phyloP scores from a whole-genome alignment of 2,113 vertebrate genomes.

The Mastomys natalensis region DNA sequence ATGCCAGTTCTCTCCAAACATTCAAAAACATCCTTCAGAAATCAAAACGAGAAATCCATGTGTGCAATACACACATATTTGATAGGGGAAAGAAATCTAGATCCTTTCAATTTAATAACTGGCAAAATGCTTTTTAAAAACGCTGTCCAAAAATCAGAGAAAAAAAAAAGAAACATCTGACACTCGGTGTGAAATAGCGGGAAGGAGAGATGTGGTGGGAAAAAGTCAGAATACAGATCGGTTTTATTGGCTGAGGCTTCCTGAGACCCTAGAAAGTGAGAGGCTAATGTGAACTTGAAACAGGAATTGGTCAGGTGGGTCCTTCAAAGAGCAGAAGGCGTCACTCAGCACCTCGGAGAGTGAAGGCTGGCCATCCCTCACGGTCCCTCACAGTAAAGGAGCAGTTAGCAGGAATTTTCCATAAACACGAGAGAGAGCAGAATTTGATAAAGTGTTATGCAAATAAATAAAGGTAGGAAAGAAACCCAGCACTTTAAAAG shows the following conservation, averaged over 20 bases:
- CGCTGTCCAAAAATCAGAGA: constrained; percentile 4
- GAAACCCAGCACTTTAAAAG: constrained; percentile 64
- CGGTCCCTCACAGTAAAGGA: constrained; percentile 62
- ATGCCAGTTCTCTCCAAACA: constrained; percentile 37
- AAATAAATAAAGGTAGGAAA: constrained; percentile 77
- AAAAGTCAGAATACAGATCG: constrained; percentile 23
- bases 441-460: constrained; percentile 64
- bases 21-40: background rate
- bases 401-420: constrained; percentile 27
- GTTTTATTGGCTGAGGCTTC: constrained; percentile 22
- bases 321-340: constrained; percentile 42
- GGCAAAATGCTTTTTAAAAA: constrained; percentile 31
- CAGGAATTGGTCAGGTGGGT: constrained; percentile 56
- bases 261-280: background rate
- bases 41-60: background rate
- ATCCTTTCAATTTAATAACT: constrained; percentile 2
- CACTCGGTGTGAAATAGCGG: constrained; percentile 1
- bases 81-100: background rate
- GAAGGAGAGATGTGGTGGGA: background rate
- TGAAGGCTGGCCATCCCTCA: constrained; percentile 46
- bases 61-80: background rate
- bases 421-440: background rate
- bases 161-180: constrained; percentile 19
- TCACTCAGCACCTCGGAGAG: constrained; percentile 40
- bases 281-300: constrained; percentile 46